Conservation (phyloP, 2,113 vertebrate species). For the Dicrurus megarhynchus region DNA sequence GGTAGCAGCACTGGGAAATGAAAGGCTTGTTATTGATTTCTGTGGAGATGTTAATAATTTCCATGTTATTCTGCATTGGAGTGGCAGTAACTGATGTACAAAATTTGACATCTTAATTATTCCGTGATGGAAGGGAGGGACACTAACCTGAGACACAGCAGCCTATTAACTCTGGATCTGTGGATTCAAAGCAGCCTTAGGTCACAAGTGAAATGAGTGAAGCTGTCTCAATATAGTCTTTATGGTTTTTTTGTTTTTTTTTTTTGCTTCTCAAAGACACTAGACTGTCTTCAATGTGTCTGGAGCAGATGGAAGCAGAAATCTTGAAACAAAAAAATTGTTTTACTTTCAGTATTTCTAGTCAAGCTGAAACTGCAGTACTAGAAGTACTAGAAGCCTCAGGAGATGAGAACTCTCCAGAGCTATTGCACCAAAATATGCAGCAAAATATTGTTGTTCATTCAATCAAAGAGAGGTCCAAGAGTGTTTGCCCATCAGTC, state of each 20-base stretch:
- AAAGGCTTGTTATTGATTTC: slow-evolving; percentile 60
- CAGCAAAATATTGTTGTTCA: neutral
- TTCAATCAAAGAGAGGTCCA: neutral
- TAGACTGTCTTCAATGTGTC: neutral
- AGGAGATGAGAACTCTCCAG: neutral
- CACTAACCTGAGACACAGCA: neutral
- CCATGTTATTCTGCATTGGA: neutral
- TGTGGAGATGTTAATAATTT: slow-evolving; percentile 57
- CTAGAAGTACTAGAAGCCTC: neutral
- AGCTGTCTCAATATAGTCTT: neutral
- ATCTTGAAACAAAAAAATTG: neutral
- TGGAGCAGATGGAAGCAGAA: neutral
- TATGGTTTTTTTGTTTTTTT: neutral
- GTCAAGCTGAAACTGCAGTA: neutral
- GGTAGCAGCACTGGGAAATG: slow-evolving; percentile 33
- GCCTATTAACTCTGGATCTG: slow-evolving; percentile 4
- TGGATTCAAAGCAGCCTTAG: neutral
- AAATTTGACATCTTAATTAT: slow-evolving; percentile 50
- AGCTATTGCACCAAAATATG: neutral
- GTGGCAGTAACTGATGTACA: neutral
- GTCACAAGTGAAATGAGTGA: neutral
- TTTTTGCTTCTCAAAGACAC: neutral
- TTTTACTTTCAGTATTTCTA: neutral
- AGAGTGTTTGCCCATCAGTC: neutral
- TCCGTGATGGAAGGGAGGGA: slow-evolving; percentile 13